Evolutionary conservation across 2,888 invertebrate species (phyloP), one percentile per base, ranked within the genome.

Genomic region (Encarsia formosa): DNA sequence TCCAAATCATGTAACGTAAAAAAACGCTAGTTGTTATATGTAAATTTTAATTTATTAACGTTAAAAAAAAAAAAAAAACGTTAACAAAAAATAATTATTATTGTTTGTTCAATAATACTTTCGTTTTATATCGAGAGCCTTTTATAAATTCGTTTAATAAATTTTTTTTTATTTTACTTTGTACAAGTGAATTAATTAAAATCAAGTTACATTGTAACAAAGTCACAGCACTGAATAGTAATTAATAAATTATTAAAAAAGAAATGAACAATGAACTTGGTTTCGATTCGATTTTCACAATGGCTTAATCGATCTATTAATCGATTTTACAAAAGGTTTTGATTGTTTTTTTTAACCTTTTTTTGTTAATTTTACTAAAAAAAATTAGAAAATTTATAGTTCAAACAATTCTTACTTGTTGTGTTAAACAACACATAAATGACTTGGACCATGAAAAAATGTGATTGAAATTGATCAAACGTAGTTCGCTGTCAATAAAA

Each of bases 381-480:
- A n/a, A n/a, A n/a, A n/a, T n/a, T n/a, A n/a, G n/a, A n/a, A n/a
- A n/a, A n/a, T n/a, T n/a, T n/a, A n/a, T n/a, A n/a, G n/a, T n/a
- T n/a, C n/a, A n/a, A n/a, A n/a, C n/a, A n/a, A n/a, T n/a, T n/a
- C n/a, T n/a, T n/a, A n/a, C n/a, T n/a, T n/a, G n/a, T n/a, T n/a
- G 20, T 29, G 43, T 16, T 31, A 11, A 43, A 18, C 31, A 42
- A 26, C 42, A 44, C 22, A 31, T 52, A 40, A 20, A 34, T 47
- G 58, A 61, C 61, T 59, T 60, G 59, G 60, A 57, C 41, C 54
- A 60, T 60, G 45, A 45, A 58, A 43, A 57, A 54, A 57, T 56
- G 54, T 49, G 46, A 60, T 54, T 54, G 57, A 62, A 57, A 38
- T 46, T 50, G 41, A 52, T 52, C 48, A 48, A 56, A 54, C 55